Base-by-base conservation (phyloP, 2,888 invertebrate genomes). In the Eucriotettix oculatus region DNA sequence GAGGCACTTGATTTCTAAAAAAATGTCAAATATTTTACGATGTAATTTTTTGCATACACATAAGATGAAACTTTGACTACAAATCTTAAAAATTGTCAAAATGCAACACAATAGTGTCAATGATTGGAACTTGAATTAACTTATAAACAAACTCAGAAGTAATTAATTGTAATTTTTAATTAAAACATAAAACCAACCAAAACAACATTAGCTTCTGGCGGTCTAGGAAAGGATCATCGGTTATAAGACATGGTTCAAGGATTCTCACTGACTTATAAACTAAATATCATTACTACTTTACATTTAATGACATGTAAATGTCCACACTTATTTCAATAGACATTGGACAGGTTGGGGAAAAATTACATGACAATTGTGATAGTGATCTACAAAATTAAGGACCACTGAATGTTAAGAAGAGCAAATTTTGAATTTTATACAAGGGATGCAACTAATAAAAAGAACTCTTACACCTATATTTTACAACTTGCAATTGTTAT, bases 221-320 rank as follows among this genome's bases (percentile, higher is more conserved):
- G 40, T 42, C 40, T n/a, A 40, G 55, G 40, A 55, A 41, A 42
- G 40, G 55, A n/a, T 42, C 40, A 41, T 55, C 55, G 55, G 55
- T 55, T 42, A n/a, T 14, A 48, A n/a, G 48, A 48, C 48, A 48
- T 14, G 48, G 12, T 48, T 14, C 3, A 9, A 48, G 12, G 48
- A n/a, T 48, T 14, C n/a, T 55, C 29, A 2, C 17, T 14, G 29
- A 41, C 55, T 55, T 55, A 55, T 40, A 29, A 55, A 42, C 55
- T 55, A 55, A 12, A 41, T 14, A 55, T 29, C 43, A 57, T 55
- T 58, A 63, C 58, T 58, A 59, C 58, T 54, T 42, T 58, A 61
- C 40, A 57, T 14, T 43, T 48, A 61, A 52, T 58, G 58, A 56
- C 61, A 59, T 64, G 65, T 65, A 65, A 65, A 62, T 65, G 63